A percentile compares a stretch with the other conserved stretches of the same genome.
Conservation (phyloP, 2,113 vertebrate species). For the Meles meles region DNA sequence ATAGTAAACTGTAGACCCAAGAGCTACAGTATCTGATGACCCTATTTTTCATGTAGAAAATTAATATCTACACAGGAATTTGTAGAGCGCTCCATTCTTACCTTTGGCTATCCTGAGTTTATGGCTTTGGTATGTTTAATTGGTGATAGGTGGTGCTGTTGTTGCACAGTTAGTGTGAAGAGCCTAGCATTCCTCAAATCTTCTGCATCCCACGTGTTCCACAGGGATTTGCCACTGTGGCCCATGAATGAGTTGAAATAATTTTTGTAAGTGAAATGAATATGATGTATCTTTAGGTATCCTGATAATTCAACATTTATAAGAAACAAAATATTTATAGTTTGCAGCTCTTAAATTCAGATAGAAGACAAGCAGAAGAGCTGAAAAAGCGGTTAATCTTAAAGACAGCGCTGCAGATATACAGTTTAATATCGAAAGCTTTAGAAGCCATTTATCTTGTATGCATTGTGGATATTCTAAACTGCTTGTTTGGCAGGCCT, state of each 20-base stretch:
- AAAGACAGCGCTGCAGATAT: conserved; percentile 35
- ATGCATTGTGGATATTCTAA: conserved; percentile 62
- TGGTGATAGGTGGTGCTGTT: conserved; percentile 64
- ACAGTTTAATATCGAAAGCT: conserved; percentile 53
- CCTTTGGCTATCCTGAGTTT: neutral
- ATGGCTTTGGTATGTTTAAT: neutral
- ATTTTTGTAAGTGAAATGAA: conserved; percentile 31
- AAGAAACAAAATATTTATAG: neutral
- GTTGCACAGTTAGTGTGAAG: neutral
- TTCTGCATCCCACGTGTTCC: neutral
- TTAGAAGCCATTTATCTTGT: conserved; percentile 55
- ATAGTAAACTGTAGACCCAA: neutral
- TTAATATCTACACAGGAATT: neutral
- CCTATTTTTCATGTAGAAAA: conserved; percentile 24
- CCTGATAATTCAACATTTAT: neutral
- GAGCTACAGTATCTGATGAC: neutral
- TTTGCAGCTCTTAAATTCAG: conserved; percentile 66
- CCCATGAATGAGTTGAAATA: neutral
- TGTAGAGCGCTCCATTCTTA: neutral
- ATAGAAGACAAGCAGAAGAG: conserved; percentile 59
- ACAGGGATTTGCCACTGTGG: neutral
- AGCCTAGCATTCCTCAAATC: neutral
- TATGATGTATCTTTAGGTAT: neutral
- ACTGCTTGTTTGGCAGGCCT: conserved; percentile 60
- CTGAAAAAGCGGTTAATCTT: conserved; percentile 59